Evolutionary conservation across 2,797 vertebrate species (phyloP), one percentile per base, ranked within the genome.

Genomic region (Discoglossus pictus): DNA sequence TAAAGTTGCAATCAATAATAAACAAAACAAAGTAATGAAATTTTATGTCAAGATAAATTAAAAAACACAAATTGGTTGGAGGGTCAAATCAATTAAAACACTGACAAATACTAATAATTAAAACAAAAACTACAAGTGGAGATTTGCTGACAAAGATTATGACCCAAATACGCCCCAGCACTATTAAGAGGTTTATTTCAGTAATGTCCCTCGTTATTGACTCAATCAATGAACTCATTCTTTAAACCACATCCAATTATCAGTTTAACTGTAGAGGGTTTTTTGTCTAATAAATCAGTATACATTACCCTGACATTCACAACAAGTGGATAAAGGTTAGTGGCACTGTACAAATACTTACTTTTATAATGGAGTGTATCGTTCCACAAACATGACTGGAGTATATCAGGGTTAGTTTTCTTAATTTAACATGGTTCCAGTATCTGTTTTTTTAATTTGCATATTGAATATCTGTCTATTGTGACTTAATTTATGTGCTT

Each of bases 181-280:
- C 88, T 90, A 93, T 89, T 92, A 90, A 89, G 84, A 90, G 88
- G 88, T 92, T 94, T 89, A 86, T 84, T 86, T 90, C 90, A 80
- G 87, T 92, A 92, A 92, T 90, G 91, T 91, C 89, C 92, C 83
- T 90, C 89, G 92, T 92, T 93, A 91, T 91, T 90, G 88, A 88
- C 86, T 84, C 89, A 89, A 98, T 99, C 94, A 92, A 98, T 98
- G 90, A 95, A 92, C 91, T 93, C 93, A 96, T 97, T 95, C 92
- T 94, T 95, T 94, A 92, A 94, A 94, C 91, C 93, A 88, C 92
- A 94, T 95, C 91, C 92, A 97, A 97, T 98, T 97, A 98, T 94
- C 92, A 94, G 89, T 91, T 94, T 93, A n/a, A 93, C 91, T 79
- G 78, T 90, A 90, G 89, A 92, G 83, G 77, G 82, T 88, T 85